phyloP scores from a whole-genome alignment of 1,140 invertebrate species.

The Temnothorax longispinosus region DNA sequence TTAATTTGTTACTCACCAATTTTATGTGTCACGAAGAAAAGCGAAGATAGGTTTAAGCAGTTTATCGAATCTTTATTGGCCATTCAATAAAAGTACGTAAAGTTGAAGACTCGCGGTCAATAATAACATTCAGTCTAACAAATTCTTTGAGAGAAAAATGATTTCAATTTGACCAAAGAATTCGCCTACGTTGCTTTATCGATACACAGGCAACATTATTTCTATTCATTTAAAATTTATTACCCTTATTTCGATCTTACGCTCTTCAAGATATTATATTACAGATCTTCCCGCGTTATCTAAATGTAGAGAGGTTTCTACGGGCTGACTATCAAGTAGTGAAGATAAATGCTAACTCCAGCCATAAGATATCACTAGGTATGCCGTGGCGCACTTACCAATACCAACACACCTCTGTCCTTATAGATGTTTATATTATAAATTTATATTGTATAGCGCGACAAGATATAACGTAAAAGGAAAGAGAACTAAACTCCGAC shows the following conservation, averaged over 20 bases:
- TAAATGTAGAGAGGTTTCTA: conserved; percentile 49
- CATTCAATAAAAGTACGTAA: background rate
- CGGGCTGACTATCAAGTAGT: conserved; percentile 52
- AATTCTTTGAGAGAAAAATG: background rate
- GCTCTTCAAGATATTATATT: conserved; percentile 32
- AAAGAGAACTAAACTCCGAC: background rate
- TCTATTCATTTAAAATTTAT: conserved; percentile 43
- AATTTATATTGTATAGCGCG: background rate
- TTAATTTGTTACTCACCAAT: conserved; percentile 21
- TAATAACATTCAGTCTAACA: background rate
- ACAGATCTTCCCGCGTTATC: conserved; percentile 16
- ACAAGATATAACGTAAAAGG: background rate
- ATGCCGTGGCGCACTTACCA: background rate
- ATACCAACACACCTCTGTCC: conserved; percentile 9
- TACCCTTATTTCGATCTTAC: conserved; percentile 31
- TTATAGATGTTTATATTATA: background rate
- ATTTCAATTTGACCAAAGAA: background rate
- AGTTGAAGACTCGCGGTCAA: background rate
- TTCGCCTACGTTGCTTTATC: conserved; percentile 24
- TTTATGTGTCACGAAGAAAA: background rate
- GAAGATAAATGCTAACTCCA: conserved; percentile 49
- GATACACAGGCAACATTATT: conserved; percentile 3
- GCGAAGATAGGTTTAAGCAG: background rate
- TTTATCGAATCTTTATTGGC: background rate
- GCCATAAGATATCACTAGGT: conserved; percentile 38